Evolutionary conservation across 2,113 vertebrate genomes (phyloP).

Genomic region (Cervus canadensis): DNA sequence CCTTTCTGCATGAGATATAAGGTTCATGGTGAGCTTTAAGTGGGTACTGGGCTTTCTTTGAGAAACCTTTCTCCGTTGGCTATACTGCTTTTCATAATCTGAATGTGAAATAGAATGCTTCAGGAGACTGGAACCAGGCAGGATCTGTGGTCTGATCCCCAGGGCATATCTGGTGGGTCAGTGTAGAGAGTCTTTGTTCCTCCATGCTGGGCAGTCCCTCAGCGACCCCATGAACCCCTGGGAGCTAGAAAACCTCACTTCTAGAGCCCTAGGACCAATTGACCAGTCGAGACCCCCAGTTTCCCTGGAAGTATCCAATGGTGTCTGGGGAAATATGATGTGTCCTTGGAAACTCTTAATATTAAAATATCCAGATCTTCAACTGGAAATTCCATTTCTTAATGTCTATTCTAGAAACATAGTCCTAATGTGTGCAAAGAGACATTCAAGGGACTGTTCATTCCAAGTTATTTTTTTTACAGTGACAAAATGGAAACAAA

Average conservation of each 20-base stretch:
- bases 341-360: background rate
- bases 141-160: background rate
- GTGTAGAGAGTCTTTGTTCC: background rate
- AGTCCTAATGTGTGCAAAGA: background rate
- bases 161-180: background rate
- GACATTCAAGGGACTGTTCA: background rate
- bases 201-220: background rate
- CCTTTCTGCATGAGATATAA: background rate
- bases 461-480: background rate
- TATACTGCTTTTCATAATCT: background rate
- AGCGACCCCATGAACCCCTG: background rate
- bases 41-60: background rate
- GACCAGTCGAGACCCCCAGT: background rate
- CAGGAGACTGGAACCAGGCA: background rate
- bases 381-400: background rate
- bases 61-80: background rate
- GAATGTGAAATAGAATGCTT: background rate
- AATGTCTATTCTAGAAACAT: background rate
- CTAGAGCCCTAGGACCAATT: background rate
- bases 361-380: background rate
- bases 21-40: background rate
- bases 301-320: background rate
- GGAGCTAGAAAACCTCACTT: background rate
- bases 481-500: background rate
- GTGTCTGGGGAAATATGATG: background rate